Base-by-base conservation (phyloP, 2,888 invertebrate species). In the Acleris holmiana region DNA sequence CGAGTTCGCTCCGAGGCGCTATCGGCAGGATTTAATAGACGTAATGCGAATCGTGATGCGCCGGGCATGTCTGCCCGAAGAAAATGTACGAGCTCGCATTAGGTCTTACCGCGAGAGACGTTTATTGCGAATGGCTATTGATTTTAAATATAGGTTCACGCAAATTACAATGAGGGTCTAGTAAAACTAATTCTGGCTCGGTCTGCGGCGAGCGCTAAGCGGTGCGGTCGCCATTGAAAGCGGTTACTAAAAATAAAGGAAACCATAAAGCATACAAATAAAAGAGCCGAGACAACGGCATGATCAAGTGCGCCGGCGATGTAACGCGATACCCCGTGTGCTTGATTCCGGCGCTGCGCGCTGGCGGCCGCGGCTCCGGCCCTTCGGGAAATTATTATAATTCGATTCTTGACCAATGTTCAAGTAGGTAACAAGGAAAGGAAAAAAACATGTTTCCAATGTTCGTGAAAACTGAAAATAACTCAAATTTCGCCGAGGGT, bases 231-330 rank as follows among this genome's bases (percentile, higher is more conserved):
- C 68, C 72, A 73, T 73, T 84, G 85, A 87, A 88, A 88, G 85
- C 82, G 82, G 76, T 72, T 72, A 75, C 80, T 77, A 83, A 86
- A 88, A 87, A 85, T 79, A 82, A 83, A 81, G 71, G 72, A 73
- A 73, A 62, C 71, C 54, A 62, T 76, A 81, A 80, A 79, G 75
- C 76, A 77, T 70, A 83, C 80, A 87, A 88, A 89, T 84, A 90
- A 88, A 87, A 84, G 79, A 84, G 78, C 67, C 68, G 74, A 77
- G 86, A 86, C 87, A 85, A 86, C 88, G 83, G 84, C 84, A 88
- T 88, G 89, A 89, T 90, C 90, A 90, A 89, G 88, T 88, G 85
- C 83, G 84, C 86, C 84, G 85, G 72, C 84, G 84, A 84, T 86
- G 91, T 89, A 90, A 91, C 83, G 77, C 78, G 91, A 91, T 89